A percentile compares a stretch with the other conserved stretches of the same genome.
Conservation (phyloP, 2,797 vertebrate species). For the Scyliorhinus canicula region DNA sequence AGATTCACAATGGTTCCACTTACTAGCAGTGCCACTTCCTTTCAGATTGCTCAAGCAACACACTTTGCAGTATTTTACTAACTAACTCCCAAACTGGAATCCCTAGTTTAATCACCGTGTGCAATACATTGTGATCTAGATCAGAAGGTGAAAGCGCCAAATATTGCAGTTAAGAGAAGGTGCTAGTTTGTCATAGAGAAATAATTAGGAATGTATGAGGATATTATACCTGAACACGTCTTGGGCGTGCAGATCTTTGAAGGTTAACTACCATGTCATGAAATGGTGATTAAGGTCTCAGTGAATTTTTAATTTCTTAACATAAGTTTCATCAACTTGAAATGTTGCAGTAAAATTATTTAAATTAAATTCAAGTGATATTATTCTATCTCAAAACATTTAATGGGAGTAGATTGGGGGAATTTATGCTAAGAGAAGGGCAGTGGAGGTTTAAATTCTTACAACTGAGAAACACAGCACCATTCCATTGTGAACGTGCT, state of each 20-base stretch:
- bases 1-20: background rate
- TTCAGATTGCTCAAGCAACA: background rate
- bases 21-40: background rate
- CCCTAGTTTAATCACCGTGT: background rate
- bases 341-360: background rate
- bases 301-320: background rate
- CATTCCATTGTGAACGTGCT: background rate
- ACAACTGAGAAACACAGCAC: background rate
- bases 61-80: background rate
- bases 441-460: background rate
- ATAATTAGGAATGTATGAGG: background rate
- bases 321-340: background rate
- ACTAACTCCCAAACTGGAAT: background rate
- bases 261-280: background rate
- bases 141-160: background rate
- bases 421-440: background rate
- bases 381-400: background rate
- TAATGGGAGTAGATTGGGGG: background rate
- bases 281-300: conserved; percentile 14
- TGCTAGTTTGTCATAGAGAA: background rate
- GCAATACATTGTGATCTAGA: background rate
- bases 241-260: background rate
- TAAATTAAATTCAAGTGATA: background rate
- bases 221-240: background rate
- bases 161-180: background rate